Evolutionary conservation across 37 sponge, comb jelly and placozoan genomes (phyloP).

Genomic region (Aphrocallistes beatrix): DNA sequence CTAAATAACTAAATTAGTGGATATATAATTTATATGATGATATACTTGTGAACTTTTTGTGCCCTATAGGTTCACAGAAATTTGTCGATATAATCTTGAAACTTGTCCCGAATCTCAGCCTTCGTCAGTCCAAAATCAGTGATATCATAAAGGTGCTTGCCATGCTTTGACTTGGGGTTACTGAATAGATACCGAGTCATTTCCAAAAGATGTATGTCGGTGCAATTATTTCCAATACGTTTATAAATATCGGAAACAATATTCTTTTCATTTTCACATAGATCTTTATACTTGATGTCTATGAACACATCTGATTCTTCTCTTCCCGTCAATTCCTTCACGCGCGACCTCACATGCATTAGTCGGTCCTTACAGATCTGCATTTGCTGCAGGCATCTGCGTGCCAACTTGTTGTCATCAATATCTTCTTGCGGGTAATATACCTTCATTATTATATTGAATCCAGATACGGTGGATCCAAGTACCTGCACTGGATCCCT

Average conservation of each 20-base stretch:
- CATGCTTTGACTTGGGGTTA: background rate
- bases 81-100: background rate
- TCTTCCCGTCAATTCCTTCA: background rate
- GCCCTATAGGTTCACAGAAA: too few relatives aligned
- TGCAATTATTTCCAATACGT: background rate
- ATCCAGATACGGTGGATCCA: background rate
- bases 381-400: background rate
- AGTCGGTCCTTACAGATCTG: background rate
- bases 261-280: background rate
- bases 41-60: too few relatives aligned
- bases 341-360: background rate
- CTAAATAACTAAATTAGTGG: too few relatives aligned
- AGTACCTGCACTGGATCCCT: constrained; percentile 2
- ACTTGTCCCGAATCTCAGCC: background rate
- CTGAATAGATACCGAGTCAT: background rate
- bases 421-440: background rate
- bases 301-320: background rate
- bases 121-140: background rate
- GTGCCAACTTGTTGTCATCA: background rate
- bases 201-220: background rate
- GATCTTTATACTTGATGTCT: background rate
- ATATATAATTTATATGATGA: too few relatives aligned
- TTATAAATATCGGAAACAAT: background rate
- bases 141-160: background rate
- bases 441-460: background rate